Conservation (phyloP, 2,888 invertebrate genomes). For the Drosophila helvetica region DNA sequence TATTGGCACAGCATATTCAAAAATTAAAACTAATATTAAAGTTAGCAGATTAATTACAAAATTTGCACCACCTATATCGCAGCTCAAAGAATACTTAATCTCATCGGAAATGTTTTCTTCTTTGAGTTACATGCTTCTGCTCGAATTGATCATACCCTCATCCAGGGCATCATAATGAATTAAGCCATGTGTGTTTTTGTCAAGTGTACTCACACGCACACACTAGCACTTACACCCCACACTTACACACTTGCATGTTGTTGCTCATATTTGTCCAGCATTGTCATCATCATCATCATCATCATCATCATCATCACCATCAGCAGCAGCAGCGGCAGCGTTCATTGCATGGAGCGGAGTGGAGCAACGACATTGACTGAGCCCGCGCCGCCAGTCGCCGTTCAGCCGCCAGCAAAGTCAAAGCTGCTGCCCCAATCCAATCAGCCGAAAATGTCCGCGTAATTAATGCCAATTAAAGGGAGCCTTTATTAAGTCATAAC, state of each 20-base stretch:
- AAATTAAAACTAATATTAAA: too few relatives aligned
- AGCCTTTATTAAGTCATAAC: slow-evolving; percentile 3
- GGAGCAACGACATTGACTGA: slow-evolving; percentile 24
- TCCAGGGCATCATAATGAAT: slow-evolving; percentile 49
- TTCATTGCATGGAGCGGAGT: slow-evolving; percentile 32
- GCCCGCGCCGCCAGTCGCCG: slow-evolving; percentile 55
- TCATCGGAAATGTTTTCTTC: not conserved
- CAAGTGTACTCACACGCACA: slow-evolving; percentile 44
- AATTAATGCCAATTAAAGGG: slow-evolving; percentile 45
- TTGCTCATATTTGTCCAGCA: slow-evolving; percentile 66
- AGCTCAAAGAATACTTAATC: not conserved
- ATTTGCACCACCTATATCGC: too few relatives aligned
- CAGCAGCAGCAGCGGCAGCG: slow-evolving; percentile 20
- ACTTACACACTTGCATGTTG: slow-evolving; percentile 22
- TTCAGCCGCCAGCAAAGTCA: slow-evolving; percentile 61
- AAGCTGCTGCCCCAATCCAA: slow-evolving; percentile 26
- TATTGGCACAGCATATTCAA: too few relatives aligned
- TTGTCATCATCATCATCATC: slow-evolving; percentile 41
- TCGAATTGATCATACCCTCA: not conserved
- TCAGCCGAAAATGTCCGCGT: slow-evolving; percentile 7
- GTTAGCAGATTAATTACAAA: too few relatives aligned
- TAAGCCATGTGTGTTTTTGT: slow-evolving; percentile 65
- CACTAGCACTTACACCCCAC: slow-evolving; percentile 13
- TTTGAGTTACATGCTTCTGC: not conserved
- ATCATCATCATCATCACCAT: slow-evolving; percentile 27